phyloP scores from a whole-genome alignment of 2,888 invertebrate species.

The Glomeris marginata region DNA sequence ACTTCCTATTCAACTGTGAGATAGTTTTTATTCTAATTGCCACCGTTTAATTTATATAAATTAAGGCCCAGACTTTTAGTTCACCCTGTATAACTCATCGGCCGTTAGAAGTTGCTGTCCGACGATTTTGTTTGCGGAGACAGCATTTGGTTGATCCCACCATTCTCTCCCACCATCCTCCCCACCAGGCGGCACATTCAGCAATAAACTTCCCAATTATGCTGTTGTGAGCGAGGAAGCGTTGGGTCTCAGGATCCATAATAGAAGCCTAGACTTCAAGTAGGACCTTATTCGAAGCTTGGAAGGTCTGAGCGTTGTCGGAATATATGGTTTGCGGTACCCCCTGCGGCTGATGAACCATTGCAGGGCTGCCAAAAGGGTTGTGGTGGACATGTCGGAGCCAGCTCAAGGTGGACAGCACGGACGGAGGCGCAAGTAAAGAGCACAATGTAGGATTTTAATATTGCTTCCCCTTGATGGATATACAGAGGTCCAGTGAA shows the following conservation, averaged over 20 bases:
- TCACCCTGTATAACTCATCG: too few relatives aligned
- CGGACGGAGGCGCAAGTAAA: slow-evolving; percentile 1
- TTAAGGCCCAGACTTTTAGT: too few relatives aligned
- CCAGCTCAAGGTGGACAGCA: slow-evolving; percentile 10
- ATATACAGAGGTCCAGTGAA: slow-evolving; percentile 11
- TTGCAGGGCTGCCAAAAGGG: too few relatives aligned
- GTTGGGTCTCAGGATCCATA: too few relatives aligned
- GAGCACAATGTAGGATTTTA: background rate
- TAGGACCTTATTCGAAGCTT: slow-evolving; percentile 2
- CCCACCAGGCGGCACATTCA: background rate
- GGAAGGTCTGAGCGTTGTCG: slow-evolving; percentile 12
- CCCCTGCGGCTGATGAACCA: too few relatives aligned
- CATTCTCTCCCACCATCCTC: slow-evolving; percentile 5
- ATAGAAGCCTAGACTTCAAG: background rate
- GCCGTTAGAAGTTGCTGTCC: too few relatives aligned
- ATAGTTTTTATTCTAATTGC: too few relatives aligned
- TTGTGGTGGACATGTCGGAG: too few relatives aligned
- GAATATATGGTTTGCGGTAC: slow-evolving; percentile 2
- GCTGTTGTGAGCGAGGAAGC: too few relatives aligned
- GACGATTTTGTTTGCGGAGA: too few relatives aligned
- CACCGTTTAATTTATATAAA: too few relatives aligned
- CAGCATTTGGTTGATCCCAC: slow-evolving; percentile 1
- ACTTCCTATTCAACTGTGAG: too few relatives aligned
- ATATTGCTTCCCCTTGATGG: background rate
- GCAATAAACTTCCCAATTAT: background rate